Base-by-base conservation (phyloP, 2,888 invertebrate genomes). In the Chydorus sphaericus region DNA sequence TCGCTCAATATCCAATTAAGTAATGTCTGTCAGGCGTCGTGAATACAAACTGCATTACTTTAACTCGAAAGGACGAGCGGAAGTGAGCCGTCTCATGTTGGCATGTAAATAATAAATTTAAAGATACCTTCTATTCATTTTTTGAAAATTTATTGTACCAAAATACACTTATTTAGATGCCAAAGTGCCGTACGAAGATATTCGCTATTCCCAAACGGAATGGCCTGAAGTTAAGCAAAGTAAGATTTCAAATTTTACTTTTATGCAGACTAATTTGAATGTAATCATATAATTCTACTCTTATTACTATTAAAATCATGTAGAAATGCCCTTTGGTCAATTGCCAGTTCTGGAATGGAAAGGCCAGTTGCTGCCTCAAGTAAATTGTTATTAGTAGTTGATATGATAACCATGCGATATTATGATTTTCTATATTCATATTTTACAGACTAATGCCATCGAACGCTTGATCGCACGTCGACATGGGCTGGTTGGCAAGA, bases 1-100 rank as follows among this genome's bases (percentile, higher is more conserved):
- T n/a, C n/a, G n/a, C n/a, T n/a, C n/a, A n/a, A n/a, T n/a, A n/a
- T n/a, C n/a, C n/a, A n/a, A n/a, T n/a, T n/a, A n/a, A n/a, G n/a
- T n/a, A n/a, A 36, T 44, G 44, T 44, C 44, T 4, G 28, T 28
- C 6, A 44, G 44, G 44, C 23, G 44, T 26, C 14, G 14, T 28
- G 33, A 52, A 23, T 52, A 52, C 52, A 31, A 52, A 37, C 23
- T 52, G 52, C 23, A 52, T 18, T 52, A 52, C 26, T 52, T 52
- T 37, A 52, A 52, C 14, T 4, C 23, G 23, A 31, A 36, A 33
- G 52, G 52, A 31, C 52, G 52, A 11, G 52, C 2, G 8, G 52
- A 52, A 33, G 18, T 52, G 8, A 16, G 20, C 8, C 52, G 52
- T 18, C 23, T 52, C 14, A 52, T 52, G 23, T 3, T 52, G 33